Conservation (phyloP, 2,888 invertebrate genomes). For the Tridacna gigas region DNA sequence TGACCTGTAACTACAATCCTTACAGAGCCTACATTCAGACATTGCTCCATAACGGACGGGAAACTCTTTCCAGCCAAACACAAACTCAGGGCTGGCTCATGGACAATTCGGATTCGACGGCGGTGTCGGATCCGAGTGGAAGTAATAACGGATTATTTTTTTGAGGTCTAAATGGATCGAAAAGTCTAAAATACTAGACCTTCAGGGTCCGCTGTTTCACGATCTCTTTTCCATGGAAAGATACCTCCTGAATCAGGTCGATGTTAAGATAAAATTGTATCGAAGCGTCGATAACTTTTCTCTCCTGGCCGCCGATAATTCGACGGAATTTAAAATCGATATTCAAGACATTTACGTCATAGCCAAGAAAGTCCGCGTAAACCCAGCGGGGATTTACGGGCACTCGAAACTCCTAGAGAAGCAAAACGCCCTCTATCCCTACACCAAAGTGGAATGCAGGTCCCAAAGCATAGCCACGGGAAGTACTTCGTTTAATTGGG, state of each 20-base stretch:
- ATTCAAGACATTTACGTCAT: slow-evolving; percentile 36
- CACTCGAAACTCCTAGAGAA: slow-evolving; percentile 43
- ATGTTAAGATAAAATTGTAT: slow-evolving; percentile 35
- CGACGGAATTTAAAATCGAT: slow-evolving; percentile 27
- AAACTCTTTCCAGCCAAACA: slow-evolving; percentile 38
- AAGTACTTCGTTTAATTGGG: slow-evolving; percentile 41
- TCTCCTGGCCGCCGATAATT: slow-evolving; percentile 14
- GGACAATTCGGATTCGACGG: slow-evolving; percentile 42
- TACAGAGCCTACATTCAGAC: slow-evolving; percentile 55
- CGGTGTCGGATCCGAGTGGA: slow-evolving; percentile 35
- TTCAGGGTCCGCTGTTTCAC: slow-evolving; percentile 51
- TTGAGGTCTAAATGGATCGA: slow-evolving; percentile 16
- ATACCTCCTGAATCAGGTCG: slow-evolving; percentile 44
- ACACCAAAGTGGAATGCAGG: slow-evolving; percentile 36
- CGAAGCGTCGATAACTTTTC: slow-evolving; percentile 17
- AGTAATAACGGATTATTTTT: slow-evolving; percentile 35
- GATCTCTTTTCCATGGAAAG: slow-evolving; percentile 34
- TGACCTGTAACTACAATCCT: slow-evolving; percentile 51
- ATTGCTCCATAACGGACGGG: slow-evolving; percentile 44
- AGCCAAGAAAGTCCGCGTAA: slow-evolving; percentile 31
- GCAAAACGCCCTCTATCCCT: slow-evolving; percentile 39
- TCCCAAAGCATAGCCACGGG: slow-evolving; percentile 45
- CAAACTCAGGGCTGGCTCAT: slow-evolving; percentile 38
- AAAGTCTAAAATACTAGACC: slow-evolving; percentile 39
- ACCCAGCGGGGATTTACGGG: slow-evolving; percentile 19